A percentile compares a stretch with the other conserved stretches of the same genome.
Evolutionary conservation across 2,797 vertebrate genomes (phyloP).

Genomic region (Rhinoraja longicauda): DNA sequence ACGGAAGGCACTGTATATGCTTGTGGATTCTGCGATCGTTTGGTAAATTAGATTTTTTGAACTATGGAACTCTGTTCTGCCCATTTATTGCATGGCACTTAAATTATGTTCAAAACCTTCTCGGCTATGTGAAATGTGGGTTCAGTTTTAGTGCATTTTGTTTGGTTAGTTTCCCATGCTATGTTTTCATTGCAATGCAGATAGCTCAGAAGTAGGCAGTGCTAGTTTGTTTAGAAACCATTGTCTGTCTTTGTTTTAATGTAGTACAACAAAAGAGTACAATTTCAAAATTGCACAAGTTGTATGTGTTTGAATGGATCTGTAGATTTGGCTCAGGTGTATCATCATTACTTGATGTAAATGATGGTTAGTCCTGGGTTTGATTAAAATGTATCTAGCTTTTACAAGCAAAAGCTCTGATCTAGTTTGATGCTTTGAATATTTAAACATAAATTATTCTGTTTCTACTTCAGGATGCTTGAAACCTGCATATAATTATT

Average conservation of each 20-base stretch:
- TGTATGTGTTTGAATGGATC: background rate
- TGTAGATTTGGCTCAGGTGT: background rate
- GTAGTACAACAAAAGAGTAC: background rate
- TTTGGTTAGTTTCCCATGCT: background rate
- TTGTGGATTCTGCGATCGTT: background rate
- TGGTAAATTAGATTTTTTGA: conserved; percentile 43
- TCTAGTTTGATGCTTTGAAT: background rate
- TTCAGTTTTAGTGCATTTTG: background rate
- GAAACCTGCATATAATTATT: background rate
- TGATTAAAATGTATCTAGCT: background rate
- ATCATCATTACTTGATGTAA: background rate
- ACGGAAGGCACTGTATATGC: no score
- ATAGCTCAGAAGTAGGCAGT: background rate
- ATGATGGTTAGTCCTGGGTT: background rate
- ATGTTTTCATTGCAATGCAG: background rate
- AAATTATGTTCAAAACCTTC: background rate
- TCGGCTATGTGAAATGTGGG: background rate
- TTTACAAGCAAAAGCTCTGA: background rate
- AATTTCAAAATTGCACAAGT: background rate
- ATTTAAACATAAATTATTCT: background rate
- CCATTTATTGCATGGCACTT: background rate
- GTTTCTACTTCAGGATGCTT: background rate
- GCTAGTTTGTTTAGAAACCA: background rate
- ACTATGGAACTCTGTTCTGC: background rate
- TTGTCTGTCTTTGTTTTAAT: background rate